These are phyloP conservation scores for Microcebus tavaratra DNA, from an alignment of 2,113 vertebrate genomes.

Conservation along the genomic window DNA sequence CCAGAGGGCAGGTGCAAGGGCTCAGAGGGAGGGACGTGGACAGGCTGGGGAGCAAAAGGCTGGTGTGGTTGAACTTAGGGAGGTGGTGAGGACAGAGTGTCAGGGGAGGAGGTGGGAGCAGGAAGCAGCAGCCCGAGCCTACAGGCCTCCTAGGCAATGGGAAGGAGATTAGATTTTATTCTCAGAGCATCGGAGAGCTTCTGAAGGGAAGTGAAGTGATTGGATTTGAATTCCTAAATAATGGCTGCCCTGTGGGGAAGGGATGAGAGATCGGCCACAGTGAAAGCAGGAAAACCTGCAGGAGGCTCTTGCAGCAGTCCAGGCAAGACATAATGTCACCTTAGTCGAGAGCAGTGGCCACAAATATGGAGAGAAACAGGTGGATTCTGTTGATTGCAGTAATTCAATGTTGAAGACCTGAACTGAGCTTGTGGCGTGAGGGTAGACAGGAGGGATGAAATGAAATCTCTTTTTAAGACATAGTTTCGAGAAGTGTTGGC, in stretches of 20 bases:
- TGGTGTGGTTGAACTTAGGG: neutral
- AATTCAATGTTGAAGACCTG: neutral
- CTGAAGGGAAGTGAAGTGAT: neutral
- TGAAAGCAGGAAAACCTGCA: neutral
- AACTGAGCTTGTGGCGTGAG: too few species aligned
- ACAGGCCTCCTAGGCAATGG: neutral
- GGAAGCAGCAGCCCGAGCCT: neutral
- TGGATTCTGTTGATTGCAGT: neutral
- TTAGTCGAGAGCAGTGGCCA: neutral
- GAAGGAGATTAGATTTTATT: neutral
- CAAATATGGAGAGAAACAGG: neutral
- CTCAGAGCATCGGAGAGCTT: neutral
- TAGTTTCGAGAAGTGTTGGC: neutral
- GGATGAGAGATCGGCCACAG: neutral
- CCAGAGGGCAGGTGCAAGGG: neutral
- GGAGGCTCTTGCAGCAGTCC: neutral
- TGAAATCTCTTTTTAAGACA: neutral
- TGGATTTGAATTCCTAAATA: slow-evolving; percentile 54
- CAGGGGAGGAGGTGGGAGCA: neutral
- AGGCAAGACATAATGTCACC: neutral
- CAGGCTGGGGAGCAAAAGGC: neutral
- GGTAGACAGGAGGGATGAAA: neutral
- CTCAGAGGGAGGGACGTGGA: neutral
- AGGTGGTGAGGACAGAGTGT: neutral
- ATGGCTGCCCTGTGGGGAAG: neutral